Evolutionary conservation across 2,888 invertebrate species (phyloP).

Genomic region (Drosophila eohydei): DNA sequence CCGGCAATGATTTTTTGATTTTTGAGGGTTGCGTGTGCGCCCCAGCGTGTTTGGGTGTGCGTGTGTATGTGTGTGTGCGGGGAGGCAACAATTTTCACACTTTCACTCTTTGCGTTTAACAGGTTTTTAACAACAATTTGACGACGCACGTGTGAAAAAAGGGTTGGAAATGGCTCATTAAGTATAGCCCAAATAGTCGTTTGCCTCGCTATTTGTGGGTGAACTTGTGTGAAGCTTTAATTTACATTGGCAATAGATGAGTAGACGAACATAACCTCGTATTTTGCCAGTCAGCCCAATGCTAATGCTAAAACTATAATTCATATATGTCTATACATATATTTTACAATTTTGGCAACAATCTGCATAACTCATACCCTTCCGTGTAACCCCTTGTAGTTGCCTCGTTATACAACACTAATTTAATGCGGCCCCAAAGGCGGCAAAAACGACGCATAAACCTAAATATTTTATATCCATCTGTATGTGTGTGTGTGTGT

Average conservation of each 20-base stretch:
- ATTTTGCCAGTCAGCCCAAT: constrained; percentile 6
- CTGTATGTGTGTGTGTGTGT: constrained; percentile 26
- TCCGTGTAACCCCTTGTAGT: constrained; percentile 28
- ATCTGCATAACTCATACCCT: constrained; percentile 28
- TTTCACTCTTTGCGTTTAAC: constrained; percentile 76
- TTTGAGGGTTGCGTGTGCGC: constrained; percentile 64
- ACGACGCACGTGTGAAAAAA: constrained; percentile 46
- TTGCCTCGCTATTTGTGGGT: constrained; percentile 11
- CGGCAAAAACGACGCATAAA: constrained; percentile 65
- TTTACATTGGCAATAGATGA: constrained; percentile 9
- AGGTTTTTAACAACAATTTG: constrained; percentile 69
- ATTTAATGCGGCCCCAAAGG: constrained; percentile 70
- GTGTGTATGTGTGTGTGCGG: constrained; percentile 22
- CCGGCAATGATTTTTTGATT: constrained; percentile 78
- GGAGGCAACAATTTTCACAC: constrained; percentile 68
- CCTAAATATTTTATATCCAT: constrained; percentile 70
- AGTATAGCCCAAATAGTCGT: constrained; percentile 33
- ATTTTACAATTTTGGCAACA: constrained; percentile 57
- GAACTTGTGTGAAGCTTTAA: constrained; percentile 7
- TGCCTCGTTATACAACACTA: constrained; percentile 67
- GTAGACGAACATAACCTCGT: constrained; percentile 33
- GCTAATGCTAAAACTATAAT: constrained; percentile 19
- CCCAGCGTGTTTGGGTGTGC: constrained; percentile 35
- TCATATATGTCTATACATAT: neutral
- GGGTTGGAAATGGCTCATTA: constrained; percentile 45